Evolutionary conservation across 1,140 invertebrate genomes (phyloP), one percentile per base, ranked within the genome.

Genomic region (Melipona quadrifasciata): DNA sequence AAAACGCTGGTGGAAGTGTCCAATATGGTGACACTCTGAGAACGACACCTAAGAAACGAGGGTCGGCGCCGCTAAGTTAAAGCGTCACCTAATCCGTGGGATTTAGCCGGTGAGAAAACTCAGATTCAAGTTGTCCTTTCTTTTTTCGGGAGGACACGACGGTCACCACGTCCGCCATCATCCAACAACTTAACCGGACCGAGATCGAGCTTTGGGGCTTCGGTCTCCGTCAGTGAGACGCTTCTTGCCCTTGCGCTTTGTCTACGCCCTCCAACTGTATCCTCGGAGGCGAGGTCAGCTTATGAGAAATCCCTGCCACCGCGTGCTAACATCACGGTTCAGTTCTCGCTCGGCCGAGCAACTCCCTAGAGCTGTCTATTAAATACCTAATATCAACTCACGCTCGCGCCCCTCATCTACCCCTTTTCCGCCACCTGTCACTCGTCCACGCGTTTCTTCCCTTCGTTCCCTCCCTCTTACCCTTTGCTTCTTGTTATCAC

Each of bases 371-470:
- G 89, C 90, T 92, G 91, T 92, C 92, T 92, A 93, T 93, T 92
- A 93, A 93, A 92, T 92, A 92, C 91, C 90, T 92, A 92, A 93
- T 93, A 93, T 92, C 92, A 93, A 92, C 90, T 91, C 91, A 81
- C 88, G 79, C 87, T 88, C 81, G 68, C 80, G 71, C 80, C 85
- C 31, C 51, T 68, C 34, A 70, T 12, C 58, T 61, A 61, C 68
- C 51, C 79, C 73, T 78, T 68, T 80, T 57, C 39, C 61, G 17
- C 53, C 55, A 24, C 70, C 47, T 27, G 24, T 58, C 82, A 24
- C 75, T 67, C 75, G 39, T 8, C 39, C 8, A 47, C 39, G 10
- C 39, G 39, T 47, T 47, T 8, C 71, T 71, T 83, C 24, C 21
- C 74, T 84, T 58, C 16, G 31, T 65, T 68, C 72, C 61, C n/a